Base-by-base conservation (phyloP, 2,888 invertebrate genomes). In the Cryptocephalus primarius region DNA sequence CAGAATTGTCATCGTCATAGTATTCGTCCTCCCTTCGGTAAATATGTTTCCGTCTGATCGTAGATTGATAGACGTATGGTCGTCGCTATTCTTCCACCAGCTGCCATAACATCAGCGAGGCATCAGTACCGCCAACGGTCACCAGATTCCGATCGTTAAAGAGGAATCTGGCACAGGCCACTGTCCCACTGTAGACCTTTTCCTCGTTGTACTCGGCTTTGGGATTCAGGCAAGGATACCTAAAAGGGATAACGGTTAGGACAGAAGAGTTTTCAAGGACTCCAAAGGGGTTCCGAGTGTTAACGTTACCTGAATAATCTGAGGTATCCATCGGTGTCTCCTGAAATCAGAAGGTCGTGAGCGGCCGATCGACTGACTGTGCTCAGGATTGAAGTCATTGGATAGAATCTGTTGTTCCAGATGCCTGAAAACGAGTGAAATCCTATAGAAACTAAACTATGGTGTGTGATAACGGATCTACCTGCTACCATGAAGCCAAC, bases 81-180 rank as follows among this genome's bases (percentile, higher is more conserved):
- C 60, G 60, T 48, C 67, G 78, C 76, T 83, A 86, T 74, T 86
- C 85, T 62, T 85, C 85, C 60, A 85, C 83, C 52, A 90, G 72
- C 70, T 89, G 88, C 91, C 92, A 93, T 54, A 92, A 79, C 86
- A 93, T 88, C 36, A 93, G 77, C 8, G 88, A 85, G 31, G 91
- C 91, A 65, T 92, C 92, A 53, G 83, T 80, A 33, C 92, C 92
- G 3, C 93, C 92, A 9, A 88, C 83, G 12, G 87, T 87, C 45
- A 90, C 83, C 49, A 92, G 73, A 61, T 85, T 87, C 45, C 87
- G 81, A 69, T 92, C 91, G 63, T 91, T 90, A 72, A 82, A 88
- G 12, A 91, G 74, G 72, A 93, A 93, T 39, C 88, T 78, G 1
- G 85, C 83, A 49, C 82, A 80, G 34, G 86, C 85, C 42, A 93